Evolutionary conservation across 2,113 vertebrate species (phyloP).

Genomic region (Cavia porcellus): DNA sequence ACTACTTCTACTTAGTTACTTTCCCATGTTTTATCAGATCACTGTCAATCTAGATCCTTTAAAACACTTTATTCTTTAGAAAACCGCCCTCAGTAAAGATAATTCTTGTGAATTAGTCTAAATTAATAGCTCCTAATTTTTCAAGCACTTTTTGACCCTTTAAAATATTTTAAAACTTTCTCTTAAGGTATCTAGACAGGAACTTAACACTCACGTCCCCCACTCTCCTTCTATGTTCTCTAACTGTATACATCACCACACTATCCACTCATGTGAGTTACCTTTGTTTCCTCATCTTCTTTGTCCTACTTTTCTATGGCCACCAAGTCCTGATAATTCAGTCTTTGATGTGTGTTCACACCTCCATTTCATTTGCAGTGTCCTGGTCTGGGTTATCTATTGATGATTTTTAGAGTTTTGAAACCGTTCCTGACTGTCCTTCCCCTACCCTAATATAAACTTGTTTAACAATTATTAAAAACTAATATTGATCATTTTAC

Average conservation of each 20-base stretch:
- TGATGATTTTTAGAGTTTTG: neutral
- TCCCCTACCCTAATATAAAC: neutral
- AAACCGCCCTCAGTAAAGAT: neutral
- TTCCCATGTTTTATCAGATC: neutral
- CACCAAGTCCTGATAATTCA: neutral
- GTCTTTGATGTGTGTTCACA: neutral
- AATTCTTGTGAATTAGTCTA: neutral
- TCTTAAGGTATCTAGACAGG: neutral
- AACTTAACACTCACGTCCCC: neutral
- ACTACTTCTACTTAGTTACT: neutral
- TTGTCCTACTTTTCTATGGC: neutral
- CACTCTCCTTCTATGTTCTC: neutral
- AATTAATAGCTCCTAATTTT: neutral
- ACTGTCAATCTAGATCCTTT: neutral
- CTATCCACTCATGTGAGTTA: neutral
- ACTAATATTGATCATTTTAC: neutral
- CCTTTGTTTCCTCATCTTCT: neutral
- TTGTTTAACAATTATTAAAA: neutral
- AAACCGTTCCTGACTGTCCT: neutral
- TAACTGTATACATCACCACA: rapidly evolving
- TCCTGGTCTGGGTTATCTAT: neutral
- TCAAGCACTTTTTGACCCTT: neutral
- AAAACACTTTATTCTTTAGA: neutral
- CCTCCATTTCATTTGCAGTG: neutral
- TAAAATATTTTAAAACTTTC: neutral